phyloP scores from a whole-genome alignment of 2,888 invertebrate genomes.

The Bhutanitis thaidina region DNA sequence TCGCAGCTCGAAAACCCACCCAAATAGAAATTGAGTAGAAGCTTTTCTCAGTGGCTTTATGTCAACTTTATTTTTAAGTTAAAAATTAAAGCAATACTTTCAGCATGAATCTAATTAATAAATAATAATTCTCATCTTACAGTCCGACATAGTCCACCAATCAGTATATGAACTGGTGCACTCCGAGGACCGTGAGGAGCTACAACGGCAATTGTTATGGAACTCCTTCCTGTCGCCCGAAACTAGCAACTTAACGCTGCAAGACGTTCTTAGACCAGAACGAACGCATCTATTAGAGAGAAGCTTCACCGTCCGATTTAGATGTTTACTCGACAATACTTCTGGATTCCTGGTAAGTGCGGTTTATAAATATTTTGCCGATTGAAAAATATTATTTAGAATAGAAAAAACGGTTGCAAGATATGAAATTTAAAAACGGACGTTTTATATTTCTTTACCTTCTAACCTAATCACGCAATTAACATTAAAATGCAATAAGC shows the following conservation, averaged over 20 bases:
- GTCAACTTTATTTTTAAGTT: too few relatives aligned
- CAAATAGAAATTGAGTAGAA: too few relatives aligned
- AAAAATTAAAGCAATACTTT: too few relatives aligned
- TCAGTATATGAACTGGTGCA: constrained; percentile 99
- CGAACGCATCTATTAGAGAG: constrained; percentile 94
- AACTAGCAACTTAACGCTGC: constrained; percentile 85
- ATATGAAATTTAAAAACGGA: too few relatives aligned
- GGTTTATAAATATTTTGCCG: too few relatives aligned
- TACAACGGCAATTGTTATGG: constrained; percentile 96
- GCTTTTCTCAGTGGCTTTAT: too few relatives aligned
- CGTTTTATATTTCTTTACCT: too few relatives aligned
- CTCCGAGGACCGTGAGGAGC: constrained; percentile 98
- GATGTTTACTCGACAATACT: constrained; percentile 99
- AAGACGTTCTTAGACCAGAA: constrained; percentile 93
- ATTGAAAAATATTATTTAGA: too few relatives aligned
- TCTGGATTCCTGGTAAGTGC: constrained; percentile 95
- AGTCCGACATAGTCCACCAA: constrained; percentile 99
- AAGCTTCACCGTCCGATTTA: constrained; percentile 98
- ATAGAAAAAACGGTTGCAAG: too few relatives aligned
- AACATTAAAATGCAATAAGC: too few relatives aligned
- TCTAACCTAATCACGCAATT: too few relatives aligned
- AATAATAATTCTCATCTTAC: constrained; percentile 50
- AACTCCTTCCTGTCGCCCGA: constrained; percentile 94
- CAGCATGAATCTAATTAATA: background rate
- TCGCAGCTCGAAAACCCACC: too few relatives aligned